Conservation (phyloP, 2,113 vertebrate species). For the Octodon degus region DNA sequence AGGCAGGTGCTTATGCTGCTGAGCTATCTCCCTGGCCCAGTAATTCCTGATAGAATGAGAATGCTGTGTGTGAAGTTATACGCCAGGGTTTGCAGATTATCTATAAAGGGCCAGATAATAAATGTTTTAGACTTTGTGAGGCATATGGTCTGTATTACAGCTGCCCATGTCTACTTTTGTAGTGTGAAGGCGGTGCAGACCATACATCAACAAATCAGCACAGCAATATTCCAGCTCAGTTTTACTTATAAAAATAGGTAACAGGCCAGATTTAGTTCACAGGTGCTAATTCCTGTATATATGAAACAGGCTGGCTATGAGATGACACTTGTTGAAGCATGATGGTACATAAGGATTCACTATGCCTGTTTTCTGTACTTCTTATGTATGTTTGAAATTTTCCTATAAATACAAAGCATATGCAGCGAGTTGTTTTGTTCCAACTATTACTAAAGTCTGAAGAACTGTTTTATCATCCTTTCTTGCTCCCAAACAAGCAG, state of each 20-base stretch:
- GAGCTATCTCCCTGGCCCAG: no score
- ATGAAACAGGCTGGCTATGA: background rate
- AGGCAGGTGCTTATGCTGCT: no score
- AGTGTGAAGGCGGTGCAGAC: background rate
- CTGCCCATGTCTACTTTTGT: background rate
- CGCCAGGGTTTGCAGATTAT: background rate
- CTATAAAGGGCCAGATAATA: background rate
- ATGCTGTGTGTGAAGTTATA: background rate
- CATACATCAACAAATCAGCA: background rate
- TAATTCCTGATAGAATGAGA: background rate
- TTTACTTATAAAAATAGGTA: slow-evolving; percentile 41
- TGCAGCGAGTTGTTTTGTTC: background rate
- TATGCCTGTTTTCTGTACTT: slow-evolving; percentile 36
- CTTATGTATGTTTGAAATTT: slow-evolving; percentile 26
- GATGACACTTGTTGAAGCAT: background rate
- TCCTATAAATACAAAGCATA: background rate
- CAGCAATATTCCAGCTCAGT: background rate
- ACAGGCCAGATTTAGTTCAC: background rate
- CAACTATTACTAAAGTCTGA: background rate
- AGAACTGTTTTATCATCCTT: background rate
- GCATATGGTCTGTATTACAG: background rate
- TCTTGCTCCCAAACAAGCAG: slow-evolving; percentile 17
- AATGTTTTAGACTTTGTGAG: background rate
- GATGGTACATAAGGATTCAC: background rate
- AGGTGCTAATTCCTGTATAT: background rate